Conservation (phyloP, 2,113 vertebrate species). For the Dolichallabes microphthalmus region DNA sequence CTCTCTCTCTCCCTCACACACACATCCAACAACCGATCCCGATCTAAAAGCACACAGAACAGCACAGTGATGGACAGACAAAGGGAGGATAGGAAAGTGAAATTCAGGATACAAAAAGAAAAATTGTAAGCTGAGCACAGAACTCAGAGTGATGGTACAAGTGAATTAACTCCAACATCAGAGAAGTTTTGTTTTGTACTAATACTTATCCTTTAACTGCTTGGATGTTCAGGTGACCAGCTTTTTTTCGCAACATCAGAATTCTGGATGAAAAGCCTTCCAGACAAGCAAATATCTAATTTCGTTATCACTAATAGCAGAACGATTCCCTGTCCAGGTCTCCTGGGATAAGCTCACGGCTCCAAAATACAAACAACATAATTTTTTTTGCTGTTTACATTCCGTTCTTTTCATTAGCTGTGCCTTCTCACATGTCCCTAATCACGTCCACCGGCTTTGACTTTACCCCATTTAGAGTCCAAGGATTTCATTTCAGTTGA, state of each 20-base stretch:
- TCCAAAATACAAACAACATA: too few relatives aligned
- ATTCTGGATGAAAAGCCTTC: neutral
- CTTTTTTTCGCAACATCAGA: neutral
- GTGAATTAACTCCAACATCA: neutral
- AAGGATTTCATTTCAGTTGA: too few relatives aligned
- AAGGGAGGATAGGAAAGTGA: conserved; percentile 3
- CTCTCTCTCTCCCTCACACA: neutral
- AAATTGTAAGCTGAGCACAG: neutral
- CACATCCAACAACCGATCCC: neutral
- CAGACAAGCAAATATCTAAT: neutral
- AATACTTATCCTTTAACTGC: neutral
- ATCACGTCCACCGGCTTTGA: too few relatives aligned
- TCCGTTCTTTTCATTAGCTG: neutral
- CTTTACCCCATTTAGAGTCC: too few relatives aligned
- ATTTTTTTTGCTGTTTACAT: too few relatives aligned
- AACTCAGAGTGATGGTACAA: neutral
- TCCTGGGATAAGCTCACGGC: too few relatives aligned
- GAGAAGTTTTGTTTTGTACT: neutral
- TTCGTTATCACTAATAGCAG: neutral
- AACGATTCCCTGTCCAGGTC: neutral
- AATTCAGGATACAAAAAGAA: conserved; percentile 43
- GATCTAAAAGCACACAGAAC: conserved; percentile 12
- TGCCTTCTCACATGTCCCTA: too few relatives aligned
- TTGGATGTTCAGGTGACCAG: neutral
- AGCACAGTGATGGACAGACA: neutral